Percentiles rank a stretch among this genome's conserved stretches.
phyloP scores from a whole-genome alignment of 2,797 vertebrate species.

The Erpetoichthys calabaricus region DNA sequence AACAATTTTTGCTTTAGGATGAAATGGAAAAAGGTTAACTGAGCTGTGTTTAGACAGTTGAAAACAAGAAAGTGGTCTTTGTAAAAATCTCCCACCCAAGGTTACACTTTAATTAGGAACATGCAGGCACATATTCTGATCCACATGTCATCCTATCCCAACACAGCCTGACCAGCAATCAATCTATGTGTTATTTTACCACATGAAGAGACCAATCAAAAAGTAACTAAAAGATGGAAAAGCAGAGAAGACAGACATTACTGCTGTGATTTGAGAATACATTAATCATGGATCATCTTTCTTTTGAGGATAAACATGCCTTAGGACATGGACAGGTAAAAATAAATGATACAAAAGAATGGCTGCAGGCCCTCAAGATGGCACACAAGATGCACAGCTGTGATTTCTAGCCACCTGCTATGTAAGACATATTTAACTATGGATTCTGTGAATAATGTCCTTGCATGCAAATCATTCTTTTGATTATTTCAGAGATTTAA shows the following conservation, averaged over 20 bases:
- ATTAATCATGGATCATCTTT: conserved; percentile 44
- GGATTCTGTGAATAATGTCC: not conserved
- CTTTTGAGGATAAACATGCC: conserved; percentile 23
- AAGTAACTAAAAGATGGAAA: conserved; percentile 26
- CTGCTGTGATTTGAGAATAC: conserved; percentile 38
- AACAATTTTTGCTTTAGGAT: not conserved
- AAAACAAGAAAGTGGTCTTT: conserved; percentile 6
- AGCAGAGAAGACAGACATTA: conserved; percentile 34
- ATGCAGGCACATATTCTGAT: conserved; percentile 34
- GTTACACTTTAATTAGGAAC: conserved; percentile 45
- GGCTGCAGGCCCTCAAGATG: conserved; percentile 1
- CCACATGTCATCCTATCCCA: conserved; percentile 36
- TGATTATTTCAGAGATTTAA: not conserved
- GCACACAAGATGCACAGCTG: conserved; percentile 1
- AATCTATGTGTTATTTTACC: conserved; percentile 31
- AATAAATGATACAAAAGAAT: conserved; percentile 22
- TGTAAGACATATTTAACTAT: not conserved
- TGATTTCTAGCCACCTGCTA: not conserved
- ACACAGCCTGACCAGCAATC: conserved; percentile 37
- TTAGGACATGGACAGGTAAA: conserved; percentile 23
- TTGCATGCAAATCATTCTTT: not conserved
- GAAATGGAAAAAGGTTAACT: not conserved
- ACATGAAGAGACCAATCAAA: conserved; percentile 41
- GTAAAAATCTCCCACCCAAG: conserved; percentile 36
- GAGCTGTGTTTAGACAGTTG: conserved; percentile 1